These are phyloP conservation scores for Rhinoderma darwinii DNA, from an alignment of 2,113 vertebrate genomes.

Conservation along the genomic window DNA sequence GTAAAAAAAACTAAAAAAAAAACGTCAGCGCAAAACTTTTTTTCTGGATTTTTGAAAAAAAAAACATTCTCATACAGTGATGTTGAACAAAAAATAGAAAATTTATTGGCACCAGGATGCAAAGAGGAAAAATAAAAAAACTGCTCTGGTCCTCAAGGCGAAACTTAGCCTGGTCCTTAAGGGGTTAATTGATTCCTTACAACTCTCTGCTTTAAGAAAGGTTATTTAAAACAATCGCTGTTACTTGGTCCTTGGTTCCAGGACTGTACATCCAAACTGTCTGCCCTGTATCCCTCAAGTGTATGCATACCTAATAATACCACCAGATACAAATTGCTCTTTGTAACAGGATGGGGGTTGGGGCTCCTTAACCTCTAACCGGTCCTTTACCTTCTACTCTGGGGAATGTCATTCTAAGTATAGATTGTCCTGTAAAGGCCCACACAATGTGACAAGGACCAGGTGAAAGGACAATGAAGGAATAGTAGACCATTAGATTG, in stretches of 20 bases:
- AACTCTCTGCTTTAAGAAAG: neutral
- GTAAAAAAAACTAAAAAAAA: no score
- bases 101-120: no score
- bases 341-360: neutral
- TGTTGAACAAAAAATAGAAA: no score
- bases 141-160: no score
- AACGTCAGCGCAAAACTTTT: no score
- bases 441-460: slow-evolving; percentile 34
- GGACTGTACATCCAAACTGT: neutral
- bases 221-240: neutral
- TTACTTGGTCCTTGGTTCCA: neutral
- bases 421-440: slow-evolving; percentile 2
- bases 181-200: neutral
- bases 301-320: neutral
- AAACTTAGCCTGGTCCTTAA: no score
- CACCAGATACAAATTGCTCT: neutral
- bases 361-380: neutral
- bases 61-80: no score
- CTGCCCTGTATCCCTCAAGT: neutral
- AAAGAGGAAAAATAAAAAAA: no score
- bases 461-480: neutral
- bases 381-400: neutral
- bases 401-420: slow-evolving; percentile 16
- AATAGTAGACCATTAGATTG: neutral
- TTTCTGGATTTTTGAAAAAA: no score